Conservation (phyloP, 2,888 invertebrate genomes). For the Thera obeliscata region DNA sequence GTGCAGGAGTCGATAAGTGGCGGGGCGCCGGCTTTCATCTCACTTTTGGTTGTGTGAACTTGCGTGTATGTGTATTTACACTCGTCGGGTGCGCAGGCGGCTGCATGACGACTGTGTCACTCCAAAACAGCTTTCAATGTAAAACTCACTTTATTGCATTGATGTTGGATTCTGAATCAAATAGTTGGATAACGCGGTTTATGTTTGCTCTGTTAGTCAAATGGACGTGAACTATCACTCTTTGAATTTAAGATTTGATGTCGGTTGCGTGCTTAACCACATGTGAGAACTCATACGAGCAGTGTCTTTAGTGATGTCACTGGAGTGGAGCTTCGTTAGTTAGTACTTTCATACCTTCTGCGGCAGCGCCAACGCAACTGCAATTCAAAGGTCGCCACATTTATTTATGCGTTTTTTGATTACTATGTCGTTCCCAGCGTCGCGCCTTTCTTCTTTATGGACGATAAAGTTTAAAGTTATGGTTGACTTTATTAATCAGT, state of each 20-base stretch:
- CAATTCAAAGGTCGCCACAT: slow-evolving; percentile 57
- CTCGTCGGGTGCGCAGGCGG: slow-evolving; percentile 54
- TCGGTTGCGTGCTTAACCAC: background rate
- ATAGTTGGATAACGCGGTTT: background rate
- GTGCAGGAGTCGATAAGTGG: slow-evolving; percentile 78
- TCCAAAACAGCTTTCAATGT: slow-evolving; percentile 5
- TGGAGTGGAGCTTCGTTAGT: slow-evolving; percentile 4
- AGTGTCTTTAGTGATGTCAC: background rate
- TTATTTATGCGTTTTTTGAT: slow-evolving; percentile 58
- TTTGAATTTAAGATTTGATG: background rate
- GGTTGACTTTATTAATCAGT: slow-evolving; percentile 30
- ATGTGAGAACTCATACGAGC: background rate
- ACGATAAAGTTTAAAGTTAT: slow-evolving; percentile 39
- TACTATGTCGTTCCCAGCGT: slow-evolving; percentile 50
- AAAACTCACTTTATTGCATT: slow-evolving; percentile 11
- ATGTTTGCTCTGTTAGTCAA: background rate
- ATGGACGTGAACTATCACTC: background rate
- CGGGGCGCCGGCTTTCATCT: slow-evolving; percentile 78
- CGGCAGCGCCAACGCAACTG: slow-evolving; percentile 56
- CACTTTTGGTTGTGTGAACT: slow-evolving; percentile 52
- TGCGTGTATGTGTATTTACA: slow-evolving; percentile 63
- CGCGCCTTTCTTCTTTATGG: slow-evolving; percentile 48
- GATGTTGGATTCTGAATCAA: background rate
- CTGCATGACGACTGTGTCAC: slow-evolving; percentile 33
- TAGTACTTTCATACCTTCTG: slow-evolving; percentile 19